Evolutionary conservation across 2,888 invertebrate species (phyloP), one percentile per base, ranked within the genome.

Genomic region (Synanthedon myopaeformis): DNA sequence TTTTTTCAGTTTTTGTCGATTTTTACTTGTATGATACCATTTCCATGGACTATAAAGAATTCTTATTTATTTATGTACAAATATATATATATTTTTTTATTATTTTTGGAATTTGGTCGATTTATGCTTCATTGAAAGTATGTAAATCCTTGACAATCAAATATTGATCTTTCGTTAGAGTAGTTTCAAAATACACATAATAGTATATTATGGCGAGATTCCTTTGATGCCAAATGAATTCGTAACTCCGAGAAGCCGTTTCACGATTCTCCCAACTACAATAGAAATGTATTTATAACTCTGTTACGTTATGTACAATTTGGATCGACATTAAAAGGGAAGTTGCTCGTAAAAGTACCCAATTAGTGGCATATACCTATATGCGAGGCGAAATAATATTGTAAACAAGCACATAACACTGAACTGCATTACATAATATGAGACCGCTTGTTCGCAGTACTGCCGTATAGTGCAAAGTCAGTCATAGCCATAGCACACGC

Each of bases 361-460:
- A 52, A 42, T 52, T 52, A 17, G n/a, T 14, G 45, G 45, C 14
- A 45, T 14, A 45, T 8, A n/a, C n/a, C n/a, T n/a, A 45, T 14
- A 45, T 45, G 14, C 13, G 11, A 52, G 6, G 35, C n/a, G 11
- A 42, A 42, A 42, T 42, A 42, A 23, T 1, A 42, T 52, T 52
- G 14, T 45, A 45, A 45, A 45, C 45, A 45, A 45, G 45, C 14
- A 14, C 45, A 45, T 45, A 45, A 45, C 14, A n/a, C 45, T 35
- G 45, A 13, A 13, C 14, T 14, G 45, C 14, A 14, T 45, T 45
- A 45, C 45, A 45, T 45, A n/a, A 45, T n/a, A 45, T 13, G 62
- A 61, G 63, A 57, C 58, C 58, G 59, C 71, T 61, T 60, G 56
- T 63, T 69, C 70, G 70, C 74, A 69, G 35, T 35, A 8, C 72